A percentile compares a stretch with the other conserved stretches of the same genome.
Conservation (phyloP, 1,140 invertebrate genomes). For the Adelges cooleyi region DNA sequence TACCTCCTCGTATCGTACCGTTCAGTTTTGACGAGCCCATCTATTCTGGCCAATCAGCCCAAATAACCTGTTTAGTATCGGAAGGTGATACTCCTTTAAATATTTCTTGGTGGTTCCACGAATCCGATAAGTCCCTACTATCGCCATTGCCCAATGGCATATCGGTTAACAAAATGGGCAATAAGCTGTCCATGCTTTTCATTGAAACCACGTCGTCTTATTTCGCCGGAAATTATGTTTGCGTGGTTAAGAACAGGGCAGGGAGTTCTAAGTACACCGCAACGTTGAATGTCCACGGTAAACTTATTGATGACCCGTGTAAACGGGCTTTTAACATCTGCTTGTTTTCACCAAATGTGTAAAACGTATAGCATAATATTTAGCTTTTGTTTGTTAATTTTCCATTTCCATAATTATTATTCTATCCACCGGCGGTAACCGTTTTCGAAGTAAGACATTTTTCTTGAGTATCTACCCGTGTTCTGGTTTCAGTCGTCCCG, state of each 20-base stretch:
- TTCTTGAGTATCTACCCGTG: no score
- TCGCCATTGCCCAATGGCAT: slow-evolving; percentile 33
- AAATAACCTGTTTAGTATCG: slow-evolving; percentile 36
- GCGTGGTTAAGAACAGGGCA: slow-evolving; percentile 39
- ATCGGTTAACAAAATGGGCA: slow-evolving; percentile 46
- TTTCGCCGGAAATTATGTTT: slow-evolving; percentile 44
- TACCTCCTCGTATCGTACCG: slow-evolving; percentile 41
- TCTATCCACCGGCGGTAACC: not conserved
- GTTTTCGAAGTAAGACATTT: not conserved
- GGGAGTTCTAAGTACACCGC: slow-evolving; percentile 39
- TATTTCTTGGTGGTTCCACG: slow-evolving; percentile 36
- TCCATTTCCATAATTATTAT: not conserved
- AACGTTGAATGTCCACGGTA: slow-evolving; percentile 38
- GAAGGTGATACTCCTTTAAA: slow-evolving; percentile 39
- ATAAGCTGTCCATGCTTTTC: slow-evolving; percentile 54
- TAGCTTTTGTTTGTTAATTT: no score
- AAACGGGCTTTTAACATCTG: not conserved
- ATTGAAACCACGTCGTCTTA: slow-evolving; percentile 42
- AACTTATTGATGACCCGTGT: slow-evolving; percentile 37
- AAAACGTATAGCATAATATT: not conserved
- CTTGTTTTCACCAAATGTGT: not conserved
- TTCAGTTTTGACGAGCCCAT: slow-evolving; percentile 42
- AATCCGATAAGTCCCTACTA: slow-evolving; percentile 19
- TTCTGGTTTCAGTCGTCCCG: slow-evolving; percentile 44
- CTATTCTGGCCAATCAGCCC: slow-evolving; percentile 42